Conservation (phyloP, 2,113 vertebrate genomes). For the Macheiramphus alcinus region DNA sequence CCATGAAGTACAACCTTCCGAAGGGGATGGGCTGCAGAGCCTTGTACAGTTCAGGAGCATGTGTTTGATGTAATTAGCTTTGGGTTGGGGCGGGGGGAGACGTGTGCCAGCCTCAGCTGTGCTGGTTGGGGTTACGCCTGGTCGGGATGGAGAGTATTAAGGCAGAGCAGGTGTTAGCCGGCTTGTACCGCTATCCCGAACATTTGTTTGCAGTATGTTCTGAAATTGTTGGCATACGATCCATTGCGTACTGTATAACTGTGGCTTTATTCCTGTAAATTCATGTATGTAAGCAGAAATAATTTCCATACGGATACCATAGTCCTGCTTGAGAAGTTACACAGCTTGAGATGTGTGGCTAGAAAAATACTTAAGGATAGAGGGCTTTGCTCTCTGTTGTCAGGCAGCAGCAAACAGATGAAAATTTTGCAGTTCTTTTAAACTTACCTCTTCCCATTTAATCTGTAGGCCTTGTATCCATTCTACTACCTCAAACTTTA, state of each 20-base stretch:
- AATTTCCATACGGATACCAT: accelerated
- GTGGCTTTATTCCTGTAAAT: not conserved
- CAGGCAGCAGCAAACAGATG: not conserved
- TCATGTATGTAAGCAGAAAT: not conserved
- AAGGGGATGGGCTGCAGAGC: not conserved
- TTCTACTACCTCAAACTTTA: not conserved
- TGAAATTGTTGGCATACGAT: not conserved
- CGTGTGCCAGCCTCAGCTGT: not conserved
- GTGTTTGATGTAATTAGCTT: not conserved
- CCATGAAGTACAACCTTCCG: not conserved
- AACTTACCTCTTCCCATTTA: not conserved
- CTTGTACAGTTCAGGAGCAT: not conserved
- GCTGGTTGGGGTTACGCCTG: not conserved
- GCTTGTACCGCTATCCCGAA: accelerated
- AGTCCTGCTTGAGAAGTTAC: not conserved
- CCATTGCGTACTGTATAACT: accelerated
- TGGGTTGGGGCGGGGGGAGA: not conserved
- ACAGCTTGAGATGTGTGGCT: not conserved
- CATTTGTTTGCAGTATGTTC: accelerated
- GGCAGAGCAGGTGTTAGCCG: not conserved
- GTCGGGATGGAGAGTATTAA: not conserved
- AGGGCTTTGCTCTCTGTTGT: not conserved
- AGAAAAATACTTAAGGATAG: not conserved
- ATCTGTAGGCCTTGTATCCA: not conserved
- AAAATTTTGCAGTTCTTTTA: not conserved